Conservation (phyloP, 2,113 vertebrate genomes). For the Emydura subglobosa region DNA sequence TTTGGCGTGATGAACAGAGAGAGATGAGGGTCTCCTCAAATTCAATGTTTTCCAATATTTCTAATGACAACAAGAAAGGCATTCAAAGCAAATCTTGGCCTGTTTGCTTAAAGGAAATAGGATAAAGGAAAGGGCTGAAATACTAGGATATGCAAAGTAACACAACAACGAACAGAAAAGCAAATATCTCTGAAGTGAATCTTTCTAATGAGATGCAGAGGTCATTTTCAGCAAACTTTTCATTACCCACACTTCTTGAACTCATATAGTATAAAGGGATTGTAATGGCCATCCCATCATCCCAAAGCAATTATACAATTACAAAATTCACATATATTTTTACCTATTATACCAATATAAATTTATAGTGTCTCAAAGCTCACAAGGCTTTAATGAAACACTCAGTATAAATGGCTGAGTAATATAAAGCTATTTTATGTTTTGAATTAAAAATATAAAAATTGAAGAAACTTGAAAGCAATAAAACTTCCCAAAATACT, state of each 20-base stretch:
- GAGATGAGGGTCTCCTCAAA: accelerated
- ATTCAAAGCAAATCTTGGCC: background rate
- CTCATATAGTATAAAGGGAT: background rate
- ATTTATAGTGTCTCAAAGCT: background rate
- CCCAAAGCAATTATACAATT: background rate
- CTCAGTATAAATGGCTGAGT: background rate
- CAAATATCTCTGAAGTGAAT: background rate
- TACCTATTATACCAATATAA: background rate
- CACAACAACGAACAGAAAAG: background rate
- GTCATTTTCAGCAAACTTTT: constrained; percentile 3
- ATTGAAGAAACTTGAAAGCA: background rate
- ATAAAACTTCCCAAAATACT: background rate
- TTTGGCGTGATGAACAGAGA: background rate
- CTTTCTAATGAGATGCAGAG: background rate
- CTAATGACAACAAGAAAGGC: background rate
- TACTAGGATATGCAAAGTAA: background rate
- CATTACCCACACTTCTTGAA: background rate
- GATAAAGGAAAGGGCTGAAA: background rate
- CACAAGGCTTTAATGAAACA: background rate
- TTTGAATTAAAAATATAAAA: background rate
- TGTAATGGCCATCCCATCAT: background rate
- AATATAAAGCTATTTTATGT: constrained; percentile 4
- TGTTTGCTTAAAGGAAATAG: background rate
- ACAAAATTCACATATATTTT: background rate
- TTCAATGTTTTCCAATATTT: background rate